Conservation (phyloP, 2,888 invertebrate genomes). For the Gortyna flavago region DNA sequence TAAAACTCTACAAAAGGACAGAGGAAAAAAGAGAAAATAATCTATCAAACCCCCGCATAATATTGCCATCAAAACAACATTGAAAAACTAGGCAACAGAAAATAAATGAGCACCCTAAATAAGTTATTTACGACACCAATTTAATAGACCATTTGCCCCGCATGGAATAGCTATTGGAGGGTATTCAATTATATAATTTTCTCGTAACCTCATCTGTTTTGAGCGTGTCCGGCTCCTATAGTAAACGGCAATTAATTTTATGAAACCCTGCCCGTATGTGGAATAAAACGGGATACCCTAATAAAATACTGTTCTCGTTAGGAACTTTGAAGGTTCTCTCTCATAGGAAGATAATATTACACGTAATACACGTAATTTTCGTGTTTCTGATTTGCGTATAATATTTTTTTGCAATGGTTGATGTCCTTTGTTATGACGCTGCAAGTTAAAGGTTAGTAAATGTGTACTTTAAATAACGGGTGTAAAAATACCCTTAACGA, state of each 20-base stretch:
- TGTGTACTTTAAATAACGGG: background rate
- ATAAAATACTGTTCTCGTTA: constrained; percentile 52
- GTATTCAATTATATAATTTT: constrained; percentile 56
- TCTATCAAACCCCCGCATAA: background rate
- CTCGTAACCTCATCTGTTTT: constrained; percentile 44
- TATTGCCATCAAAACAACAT: constrained; percentile 12
- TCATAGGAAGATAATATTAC: constrained; percentile 26
- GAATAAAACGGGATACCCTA: constrained; percentile 47
- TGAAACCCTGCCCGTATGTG: constrained; percentile 52
- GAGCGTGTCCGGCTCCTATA: constrained; percentile 35
- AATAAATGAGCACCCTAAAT: constrained; percentile 31
- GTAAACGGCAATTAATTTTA: constrained; percentile 62
- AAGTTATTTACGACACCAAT: constrained; percentile 49
- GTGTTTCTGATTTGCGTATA: background rate
- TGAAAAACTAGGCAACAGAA: constrained; percentile 32
- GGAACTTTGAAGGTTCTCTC: background rate
- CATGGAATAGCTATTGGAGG: constrained; percentile 18
- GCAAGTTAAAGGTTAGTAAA: background rate
- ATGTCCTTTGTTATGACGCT: background rate
- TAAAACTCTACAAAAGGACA: background rate
- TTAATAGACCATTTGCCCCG: constrained; percentile 39
- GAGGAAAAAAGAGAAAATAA: background rate
- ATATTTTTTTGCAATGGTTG: background rate
- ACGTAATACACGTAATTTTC: background rate
- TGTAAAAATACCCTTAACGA: background rate